Evolutionary conservation across 2,888 invertebrate genomes (phyloP).

Genomic region (Acrocyrtus sp.): DNA sequence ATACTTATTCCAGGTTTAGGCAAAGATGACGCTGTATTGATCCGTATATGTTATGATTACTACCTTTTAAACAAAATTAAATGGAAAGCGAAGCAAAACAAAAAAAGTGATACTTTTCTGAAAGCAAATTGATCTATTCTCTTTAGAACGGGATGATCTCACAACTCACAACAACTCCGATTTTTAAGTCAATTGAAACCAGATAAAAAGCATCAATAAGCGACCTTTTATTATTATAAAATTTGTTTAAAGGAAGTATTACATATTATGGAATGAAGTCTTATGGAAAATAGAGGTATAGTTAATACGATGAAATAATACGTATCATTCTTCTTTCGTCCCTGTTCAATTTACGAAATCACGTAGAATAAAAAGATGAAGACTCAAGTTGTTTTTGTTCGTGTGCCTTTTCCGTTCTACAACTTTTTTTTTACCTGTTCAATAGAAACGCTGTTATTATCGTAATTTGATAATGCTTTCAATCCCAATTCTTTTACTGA

Average conservation of each 20-base stretch:
- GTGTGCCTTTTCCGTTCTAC: neutral
- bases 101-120: no score
- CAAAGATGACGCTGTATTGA: no score
- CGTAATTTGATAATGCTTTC: conserved; percentile 40
- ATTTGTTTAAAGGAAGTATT: no score
- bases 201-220: neutral
- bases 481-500: conserved; percentile 9
- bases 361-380: neutral
- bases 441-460: conserved; percentile 29
- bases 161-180: neutral
- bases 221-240: neutral
- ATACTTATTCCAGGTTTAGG: no score
- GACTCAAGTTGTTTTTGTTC: neutral
- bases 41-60: no score
- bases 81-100: no score
- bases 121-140: neutral
- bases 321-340: neutral
- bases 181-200: neutral
- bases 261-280: neutral
- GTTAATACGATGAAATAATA: no score
- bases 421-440: neutral
- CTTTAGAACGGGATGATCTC: neutral
- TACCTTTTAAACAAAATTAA: no score
- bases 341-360: no score
- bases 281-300: no score